phyloP scores from a whole-genome alignment of 2,113 vertebrate genomes.

The Calonectris borealis region DNA sequence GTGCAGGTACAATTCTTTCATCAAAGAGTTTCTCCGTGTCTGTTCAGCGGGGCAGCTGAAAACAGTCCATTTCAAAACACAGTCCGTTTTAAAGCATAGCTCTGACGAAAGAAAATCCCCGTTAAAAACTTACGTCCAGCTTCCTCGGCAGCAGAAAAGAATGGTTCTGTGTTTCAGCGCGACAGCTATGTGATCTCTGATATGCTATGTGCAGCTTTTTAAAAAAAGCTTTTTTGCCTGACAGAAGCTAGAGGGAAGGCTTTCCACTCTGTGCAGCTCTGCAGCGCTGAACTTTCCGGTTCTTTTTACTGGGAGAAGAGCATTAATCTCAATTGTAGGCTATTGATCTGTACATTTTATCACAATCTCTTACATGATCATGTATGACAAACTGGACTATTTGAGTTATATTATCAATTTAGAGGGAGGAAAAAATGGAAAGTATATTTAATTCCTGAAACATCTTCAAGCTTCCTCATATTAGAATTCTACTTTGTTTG shows the following conservation, averaged over 20 bases:
- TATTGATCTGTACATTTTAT: background rate
- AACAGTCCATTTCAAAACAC: fast-evolving
- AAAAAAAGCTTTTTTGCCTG: background rate
- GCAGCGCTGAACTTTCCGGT: background rate
- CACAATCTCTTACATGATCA: background rate
- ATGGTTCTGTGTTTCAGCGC: fast-evolving
- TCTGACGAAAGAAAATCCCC: fast-evolving
- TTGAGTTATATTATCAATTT: background rate
- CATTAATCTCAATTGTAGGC: background rate
- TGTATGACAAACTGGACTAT: background rate
- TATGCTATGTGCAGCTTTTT: fast-evolving
- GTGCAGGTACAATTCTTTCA: fast-evolving
- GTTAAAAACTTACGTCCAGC: fast-evolving
- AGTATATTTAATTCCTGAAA: slow-evolving; percentile 9
- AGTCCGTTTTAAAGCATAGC: fast-evolving
- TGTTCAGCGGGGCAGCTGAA: fast-evolving
- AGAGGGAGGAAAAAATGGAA: background rate
- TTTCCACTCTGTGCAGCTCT: fast-evolving
- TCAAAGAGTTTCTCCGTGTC: fast-evolving
- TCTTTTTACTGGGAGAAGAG: background rate
- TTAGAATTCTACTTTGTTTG: background rate
- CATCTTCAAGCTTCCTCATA: background rate
- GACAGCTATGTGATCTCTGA: background rate
- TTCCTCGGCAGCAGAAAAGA: background rate
- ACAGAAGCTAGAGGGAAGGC: background rate